Base-by-base conservation (phyloP, 2,888 invertebrate genomes). In the Cheilosia pagana region DNA sequence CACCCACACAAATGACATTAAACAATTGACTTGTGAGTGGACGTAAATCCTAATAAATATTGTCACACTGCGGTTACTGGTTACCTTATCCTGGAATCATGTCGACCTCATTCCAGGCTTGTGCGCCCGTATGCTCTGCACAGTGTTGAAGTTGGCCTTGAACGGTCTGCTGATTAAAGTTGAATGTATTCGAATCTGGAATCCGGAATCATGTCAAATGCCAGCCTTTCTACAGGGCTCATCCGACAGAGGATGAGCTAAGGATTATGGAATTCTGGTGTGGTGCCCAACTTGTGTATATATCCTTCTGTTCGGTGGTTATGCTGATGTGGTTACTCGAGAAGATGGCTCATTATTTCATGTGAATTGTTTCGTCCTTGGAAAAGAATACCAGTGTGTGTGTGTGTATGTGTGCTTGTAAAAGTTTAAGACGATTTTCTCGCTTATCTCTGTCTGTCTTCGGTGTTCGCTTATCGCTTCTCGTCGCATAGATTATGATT, bases 11-110 rank as follows among this genome's bases (percentile, higher is more conserved):
- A 70, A 52, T 35, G 59, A 67, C 50, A 63, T 55, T 63, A 65
- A 57, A 68, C 67, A 59, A 76, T 76, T 76, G 76, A 76, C 76
- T 76, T 60, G 76, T n/a, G 60, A 70, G 52, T 53, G 68, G 62
- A 60, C 62, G 48, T 70, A 70, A 70, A 55, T 70, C 77, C 41
- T 68, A 77, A 78, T 78, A 78, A 78, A 71, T 25, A 71, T 57
- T 71, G 77, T 71, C 77, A 71, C 77, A 57, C 48, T 39, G 25
- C 48, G 45, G 45, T 45, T 16, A 45, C 45, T 7, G 21, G 48
- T 3, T 60, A 70, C 55, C 77, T 62, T 68, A 71, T 71, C 39
- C 50, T 25, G 53, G 21, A 72, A 53, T 62, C 63, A 74, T 63
- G 48, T 59, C 41, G 48, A 16, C 45, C 55, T 45, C 45, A 35